Conservation (phyloP, 2,888 invertebrate genomes). For the Ectemnius lituratus region DNA sequence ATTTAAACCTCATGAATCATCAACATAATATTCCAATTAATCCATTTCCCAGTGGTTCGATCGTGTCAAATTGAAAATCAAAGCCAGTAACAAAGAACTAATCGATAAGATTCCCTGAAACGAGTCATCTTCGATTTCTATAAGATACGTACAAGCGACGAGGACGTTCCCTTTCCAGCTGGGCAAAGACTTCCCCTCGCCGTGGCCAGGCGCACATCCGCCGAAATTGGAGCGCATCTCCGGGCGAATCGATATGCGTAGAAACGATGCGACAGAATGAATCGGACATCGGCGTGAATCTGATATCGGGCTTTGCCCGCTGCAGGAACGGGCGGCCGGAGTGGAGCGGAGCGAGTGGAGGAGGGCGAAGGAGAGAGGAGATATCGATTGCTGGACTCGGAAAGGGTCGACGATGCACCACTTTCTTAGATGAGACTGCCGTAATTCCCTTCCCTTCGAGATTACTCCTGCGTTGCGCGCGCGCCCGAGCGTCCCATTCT, state of each 20-base stretch:
- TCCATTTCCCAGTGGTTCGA: no score
- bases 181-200: no score
- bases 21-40: no score
- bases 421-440: conserved; percentile 1
- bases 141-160: no score
- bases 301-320: not conserved
- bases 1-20: no score
- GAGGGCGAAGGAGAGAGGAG: not conserved
- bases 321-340: not conserved
- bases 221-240: not conserved
- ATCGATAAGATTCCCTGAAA: no score
- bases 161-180: no score
- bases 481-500: no score
- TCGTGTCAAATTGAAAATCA: no score
- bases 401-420: not conserved
- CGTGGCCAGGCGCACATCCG: not conserved
- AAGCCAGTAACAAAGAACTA: no score
- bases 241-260: not conserved
- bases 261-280: not conserved
- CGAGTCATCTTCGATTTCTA: no score
- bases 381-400: not conserved
- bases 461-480: no score
- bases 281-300: not conserved
- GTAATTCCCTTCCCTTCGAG: not conserved
- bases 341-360: not conserved